Conservation (phyloP, 92 coral and sea anemone species). For the Anthopleura xanthogrammica region DNA sequence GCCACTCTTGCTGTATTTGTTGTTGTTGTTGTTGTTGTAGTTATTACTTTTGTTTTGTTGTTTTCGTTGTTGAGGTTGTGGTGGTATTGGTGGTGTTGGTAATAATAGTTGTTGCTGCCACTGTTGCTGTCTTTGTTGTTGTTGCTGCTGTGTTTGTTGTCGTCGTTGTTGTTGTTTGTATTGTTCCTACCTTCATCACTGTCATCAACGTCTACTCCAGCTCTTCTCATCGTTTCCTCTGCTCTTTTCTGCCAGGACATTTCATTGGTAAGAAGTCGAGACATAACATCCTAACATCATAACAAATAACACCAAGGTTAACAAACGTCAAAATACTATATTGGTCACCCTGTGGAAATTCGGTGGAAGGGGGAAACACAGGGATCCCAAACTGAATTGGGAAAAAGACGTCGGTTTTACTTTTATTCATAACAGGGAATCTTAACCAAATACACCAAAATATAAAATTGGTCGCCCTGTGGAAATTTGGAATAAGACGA, state of each 20-base stretch:
- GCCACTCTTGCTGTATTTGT: too few species aligned
- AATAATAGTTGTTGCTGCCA: too few species aligned
- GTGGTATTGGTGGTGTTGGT: too few species aligned
- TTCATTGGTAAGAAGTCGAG: constrained; percentile 77
- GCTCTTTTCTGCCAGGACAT: constrained; percentile 83
- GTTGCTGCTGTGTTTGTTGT: neutral
- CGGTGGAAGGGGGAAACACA: neutral
- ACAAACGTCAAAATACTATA: neutral
- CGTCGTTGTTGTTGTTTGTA: neutral
- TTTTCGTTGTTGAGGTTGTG: too few species aligned
- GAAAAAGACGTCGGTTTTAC: too few species aligned
- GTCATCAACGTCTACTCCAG: constrained; percentile 62
- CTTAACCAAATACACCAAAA: too few species aligned
- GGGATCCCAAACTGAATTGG: too few species aligned
- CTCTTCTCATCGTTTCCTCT: constrained; percentile 71
- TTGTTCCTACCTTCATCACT: neutral
- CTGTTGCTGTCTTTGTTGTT: neutral
- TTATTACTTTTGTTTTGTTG: too few species aligned
- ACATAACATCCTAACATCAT: constrained; percentile 61
- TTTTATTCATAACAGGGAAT: too few species aligned
- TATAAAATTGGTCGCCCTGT: too few species aligned
- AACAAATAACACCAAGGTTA: neutral
- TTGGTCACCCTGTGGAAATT: neutral
- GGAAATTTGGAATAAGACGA: too few species aligned
- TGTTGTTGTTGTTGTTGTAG: too few species aligned